Evolutionary conservation across 2,888 invertebrate species (phyloP).

Genomic region (Standfussiana lucernea): DNA sequence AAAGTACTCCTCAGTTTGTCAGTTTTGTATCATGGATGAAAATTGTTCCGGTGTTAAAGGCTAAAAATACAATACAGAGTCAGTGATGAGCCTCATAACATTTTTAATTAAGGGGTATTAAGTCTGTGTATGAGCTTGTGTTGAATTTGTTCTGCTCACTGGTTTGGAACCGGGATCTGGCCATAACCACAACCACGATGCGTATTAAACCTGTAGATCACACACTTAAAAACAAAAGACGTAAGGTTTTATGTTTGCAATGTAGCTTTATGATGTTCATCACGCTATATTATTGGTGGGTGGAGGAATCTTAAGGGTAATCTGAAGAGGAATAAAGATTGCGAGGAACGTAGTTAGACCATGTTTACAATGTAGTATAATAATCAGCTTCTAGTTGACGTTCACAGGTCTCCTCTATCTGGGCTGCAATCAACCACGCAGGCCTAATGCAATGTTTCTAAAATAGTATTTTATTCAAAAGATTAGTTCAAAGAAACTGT

Average conservation of each 20-base stretch:
- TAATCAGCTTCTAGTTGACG: background rate
- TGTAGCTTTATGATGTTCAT: slow-evolving; percentile 5
- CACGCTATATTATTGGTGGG: slow-evolving; percentile 1
- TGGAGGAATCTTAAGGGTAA: background rate
- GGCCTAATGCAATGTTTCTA: background rate
- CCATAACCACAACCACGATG: slow-evolving; percentile 25
- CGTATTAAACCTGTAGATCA: slow-evolving; percentile 21
- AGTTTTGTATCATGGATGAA: background rate
- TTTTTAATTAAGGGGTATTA: slow-evolving; percentile 47
- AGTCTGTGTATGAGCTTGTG: slow-evolving; percentile 28
- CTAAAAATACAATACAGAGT: slow-evolving; percentile 8
- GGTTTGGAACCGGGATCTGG: slow-evolving; percentile 50
- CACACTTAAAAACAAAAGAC: slow-evolving; percentile 14
- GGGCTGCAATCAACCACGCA: background rate
- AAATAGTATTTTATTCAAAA: background rate
- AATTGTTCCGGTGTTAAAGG: background rate
- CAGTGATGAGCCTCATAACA: slow-evolving; percentile 26
- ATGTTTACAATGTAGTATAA: background rate
- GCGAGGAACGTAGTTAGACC: background rate
- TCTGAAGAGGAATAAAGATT: background rate
- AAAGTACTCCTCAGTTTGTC: background rate
- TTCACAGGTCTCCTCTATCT: background rate
- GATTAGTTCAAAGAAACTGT: slow-evolving; percentile 1
- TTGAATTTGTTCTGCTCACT: slow-evolving; percentile 54
- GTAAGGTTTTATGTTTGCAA: slow-evolving; percentile 10